Base-by-base conservation (phyloP, 1,140 invertebrate genomes). In the Achroia grisella region DNA sequence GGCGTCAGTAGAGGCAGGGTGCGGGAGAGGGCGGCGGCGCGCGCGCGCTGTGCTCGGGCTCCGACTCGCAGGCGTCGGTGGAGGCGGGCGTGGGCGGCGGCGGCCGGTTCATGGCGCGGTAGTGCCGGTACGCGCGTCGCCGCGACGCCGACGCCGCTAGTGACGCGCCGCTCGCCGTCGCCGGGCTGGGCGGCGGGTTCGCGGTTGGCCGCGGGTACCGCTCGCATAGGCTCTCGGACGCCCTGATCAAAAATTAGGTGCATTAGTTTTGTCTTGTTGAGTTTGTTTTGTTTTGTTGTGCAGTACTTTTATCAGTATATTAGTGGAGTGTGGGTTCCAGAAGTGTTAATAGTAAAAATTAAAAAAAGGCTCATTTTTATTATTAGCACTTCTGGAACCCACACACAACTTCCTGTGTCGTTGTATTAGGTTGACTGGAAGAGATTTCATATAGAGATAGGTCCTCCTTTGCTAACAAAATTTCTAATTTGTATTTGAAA, bases 31-130 rank as follows among this genome's bases (percentile, higher is more conserved):
- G 95, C 6, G 95, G 94, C 10, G 95, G 95, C 8, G 93, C 92
- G 67, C 91, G 91, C 1, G 93, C 91, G 48, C 89, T 88, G 11
- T 57, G 63, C 47, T 76, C 72, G 14, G 92, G 90, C 65, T 96
- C 94, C 2, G 93, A 94, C 61, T 97, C 95, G 74, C 94, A 96
- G 8, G 97, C 93, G 73, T 98, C 96, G 1, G 97, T 98, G 56
- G 94, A 95, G 74, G 95, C 97, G 0, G 97, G 96, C 5, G 96
- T 98, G 2, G 96, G 96, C 1, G 95, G 96, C 10, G 96, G 96
- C 1, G 95, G 95, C 56, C 93, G 91, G 86, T 95, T 94, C 17
- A 91, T 91, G 11, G 89, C 90, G 52, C 92, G 90, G 73, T 95
- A 94, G 67, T 93, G 91, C 13, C 92, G 87, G 73, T 94, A 94